Conservation (phyloP, 1,140 invertebrate genomes). For the Pseudomyrmex dendroicus region DNA sequence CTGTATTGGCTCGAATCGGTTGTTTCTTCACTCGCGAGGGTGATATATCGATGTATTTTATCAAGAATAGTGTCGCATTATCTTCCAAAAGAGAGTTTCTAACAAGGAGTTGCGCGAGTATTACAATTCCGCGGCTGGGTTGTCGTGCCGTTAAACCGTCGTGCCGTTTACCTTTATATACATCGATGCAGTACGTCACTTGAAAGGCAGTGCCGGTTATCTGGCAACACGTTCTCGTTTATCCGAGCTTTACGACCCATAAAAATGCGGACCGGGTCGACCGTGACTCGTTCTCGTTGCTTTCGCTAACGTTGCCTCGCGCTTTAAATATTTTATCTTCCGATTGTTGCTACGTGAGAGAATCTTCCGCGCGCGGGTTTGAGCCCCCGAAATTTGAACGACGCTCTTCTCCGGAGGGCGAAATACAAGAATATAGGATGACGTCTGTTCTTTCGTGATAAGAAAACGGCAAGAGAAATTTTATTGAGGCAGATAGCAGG, state of each 20-base stretch:
- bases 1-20: constrained; percentile 6
- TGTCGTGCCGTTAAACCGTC: neutral
- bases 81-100: neutral
- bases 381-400: neutral
- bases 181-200: constrained; percentile 5
- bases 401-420: neutral
- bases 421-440: neutral
- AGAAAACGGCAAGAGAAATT: neutral
- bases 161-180: neutral
- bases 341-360: constrained; percentile 27
- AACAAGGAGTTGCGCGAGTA: neutral
- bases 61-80: constrained; percentile 20
- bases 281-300: constrained; percentile 15
- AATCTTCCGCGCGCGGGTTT: constrained; percentile 7
- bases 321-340: constrained; percentile 49
- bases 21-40: neutral
- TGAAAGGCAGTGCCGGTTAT: constrained; percentile 23
- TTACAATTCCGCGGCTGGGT: neutral
- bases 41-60: constrained; percentile 1
- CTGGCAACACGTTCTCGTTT: constrained; percentile 33
- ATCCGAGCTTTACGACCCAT: constrained; percentile 44
- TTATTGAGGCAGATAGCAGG: neutral
- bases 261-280: constrained; percentile 37
- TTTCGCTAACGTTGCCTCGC: neutral
- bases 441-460: neutral